A percentile compares a stretch with the other conserved stretches of the same genome.
Evolutionary conservation across 1,140 invertebrate genomes (phyloP).

Genomic region (Camponotus floridanus): DNA sequence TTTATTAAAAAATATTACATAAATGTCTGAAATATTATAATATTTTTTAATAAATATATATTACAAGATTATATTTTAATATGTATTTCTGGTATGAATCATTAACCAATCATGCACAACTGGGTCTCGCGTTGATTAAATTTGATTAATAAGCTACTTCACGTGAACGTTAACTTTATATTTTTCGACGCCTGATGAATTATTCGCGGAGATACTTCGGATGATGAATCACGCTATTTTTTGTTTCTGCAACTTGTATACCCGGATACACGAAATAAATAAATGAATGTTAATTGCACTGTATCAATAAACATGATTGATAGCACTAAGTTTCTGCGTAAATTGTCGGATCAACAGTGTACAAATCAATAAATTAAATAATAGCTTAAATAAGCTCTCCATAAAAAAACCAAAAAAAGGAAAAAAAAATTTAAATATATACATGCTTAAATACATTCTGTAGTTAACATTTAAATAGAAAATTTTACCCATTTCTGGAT

Average conservation of each 20-base stretch:
- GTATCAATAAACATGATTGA: slow-evolving; percentile 52
- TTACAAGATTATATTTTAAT: slow-evolving; percentile 5
- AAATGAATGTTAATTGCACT: slow-evolving; percentile 48
- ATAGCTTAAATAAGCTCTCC: neutral
- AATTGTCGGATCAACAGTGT: neutral
- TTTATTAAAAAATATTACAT: too few relatives aligned
- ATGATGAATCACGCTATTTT: slow-evolving; percentile 49
- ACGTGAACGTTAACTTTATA: slow-evolving; percentile 14
- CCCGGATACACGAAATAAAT: slow-evolving; percentile 32
- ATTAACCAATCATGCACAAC: slow-evolving; percentile 27
- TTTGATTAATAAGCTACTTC: slow-evolving; percentile 47
- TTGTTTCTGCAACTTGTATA: slow-evolving; percentile 12
- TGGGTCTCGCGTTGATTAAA: slow-evolving; percentile 25
- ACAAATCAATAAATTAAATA: slow-evolving; percentile 16
- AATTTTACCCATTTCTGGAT: neutral
- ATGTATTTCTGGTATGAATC: slow-evolving; percentile 9
- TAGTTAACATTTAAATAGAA: neutral
- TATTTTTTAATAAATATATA: neutral
- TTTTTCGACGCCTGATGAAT: slow-evolving; percentile 56
- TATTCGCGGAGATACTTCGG: slow-evolving; percentile 46
- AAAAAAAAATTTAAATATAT: neutral
- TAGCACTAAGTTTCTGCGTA: slow-evolving; percentile 9
- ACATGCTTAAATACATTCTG: neutral
- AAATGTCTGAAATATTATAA: too few relatives aligned
- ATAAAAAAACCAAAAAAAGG: neutral